These are phyloP conservation scores for Schlechtendalia chinensis DNA, from an alignment of 1,140 invertebrate species.

Conservation along the genomic window DNA sequence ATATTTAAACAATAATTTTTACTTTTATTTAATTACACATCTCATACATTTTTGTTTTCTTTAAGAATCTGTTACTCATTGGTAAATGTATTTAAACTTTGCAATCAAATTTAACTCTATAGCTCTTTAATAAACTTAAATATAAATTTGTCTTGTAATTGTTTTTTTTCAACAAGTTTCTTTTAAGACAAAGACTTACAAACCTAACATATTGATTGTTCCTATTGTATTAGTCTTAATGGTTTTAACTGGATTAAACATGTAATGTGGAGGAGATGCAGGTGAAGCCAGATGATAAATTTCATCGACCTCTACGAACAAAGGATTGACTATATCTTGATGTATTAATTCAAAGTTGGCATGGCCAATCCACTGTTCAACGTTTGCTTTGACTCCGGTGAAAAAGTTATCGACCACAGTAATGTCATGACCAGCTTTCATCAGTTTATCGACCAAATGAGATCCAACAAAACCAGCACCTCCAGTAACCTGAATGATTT, in stretches of 20 bases:
- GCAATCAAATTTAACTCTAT: too few relatives aligned
- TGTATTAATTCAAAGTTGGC: conserved; percentile 98
- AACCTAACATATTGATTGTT: conserved; percentile 98
- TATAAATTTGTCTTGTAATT: too few relatives aligned
- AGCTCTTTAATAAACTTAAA: too few relatives aligned
- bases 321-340: conserved; percentile 97
- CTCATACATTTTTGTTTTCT: too few relatives aligned
- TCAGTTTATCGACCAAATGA: conserved; percentile 92
- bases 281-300: conserved; percentile 99
- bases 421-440: conserved; percentile 96
- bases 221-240: conserved; percentile 99
- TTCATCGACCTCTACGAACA: conserved; percentile 98
- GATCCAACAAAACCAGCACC: conserved; percentile 99
- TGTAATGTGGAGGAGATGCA: conserved; percentile 98
- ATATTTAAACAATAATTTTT: too few relatives aligned
- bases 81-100: too few relatives aligned
- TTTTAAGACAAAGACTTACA: conserved; percentile 54
- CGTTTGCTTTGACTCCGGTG: conserved; percentile 93
- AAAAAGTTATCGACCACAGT: conserved; percentile 99
- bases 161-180: background rate
- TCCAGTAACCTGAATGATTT: conserved; percentile 75
- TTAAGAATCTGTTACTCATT: too few relatives aligned
- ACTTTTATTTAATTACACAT: too few relatives aligned
- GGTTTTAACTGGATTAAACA: conserved; percentile 99
- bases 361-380: conserved; percentile 98